Percentiles rank a stretch among this genome's conserved stretches.
These are phyloP conservation scores for Elymnias hypermnestra DNA, from an alignment of 1,140 invertebrate genomes.

Conservation along the genomic window DNA sequence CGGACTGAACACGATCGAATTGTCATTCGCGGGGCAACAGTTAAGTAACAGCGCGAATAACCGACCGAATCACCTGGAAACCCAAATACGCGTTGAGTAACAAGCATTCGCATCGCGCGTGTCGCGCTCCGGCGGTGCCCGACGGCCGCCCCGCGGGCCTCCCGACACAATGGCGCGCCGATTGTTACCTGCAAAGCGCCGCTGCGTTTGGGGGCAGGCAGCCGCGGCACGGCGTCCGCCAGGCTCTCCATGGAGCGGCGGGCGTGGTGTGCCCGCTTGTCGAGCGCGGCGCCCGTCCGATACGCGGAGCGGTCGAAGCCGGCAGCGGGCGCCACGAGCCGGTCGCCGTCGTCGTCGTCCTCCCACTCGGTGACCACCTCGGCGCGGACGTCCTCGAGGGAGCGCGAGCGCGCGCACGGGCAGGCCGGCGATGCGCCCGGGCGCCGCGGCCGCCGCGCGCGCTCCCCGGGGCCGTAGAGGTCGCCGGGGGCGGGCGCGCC, in stretches of 20 bases:
- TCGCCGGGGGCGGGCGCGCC: conserved; percentile 73
- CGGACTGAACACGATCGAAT: conserved; percentile 30
- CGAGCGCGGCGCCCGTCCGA: conserved; percentile 44
- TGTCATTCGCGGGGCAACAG: conserved; percentile 47
- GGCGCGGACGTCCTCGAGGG: conserved; percentile 82
- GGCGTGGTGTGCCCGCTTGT: conserved; percentile 64
- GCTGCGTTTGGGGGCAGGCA: conserved; percentile 59
- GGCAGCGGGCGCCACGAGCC: conserved; percentile 70
- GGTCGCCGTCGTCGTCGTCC: conserved; percentile 77
- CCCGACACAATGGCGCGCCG: too few relatives aligned
- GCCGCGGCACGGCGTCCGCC: conserved; percentile 69
- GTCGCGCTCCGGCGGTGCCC: conserved; percentile 65
- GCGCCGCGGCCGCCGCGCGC: conserved; percentile 63
- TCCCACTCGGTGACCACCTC: conserved; percentile 81
- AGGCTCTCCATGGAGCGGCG: conserved; percentile 84
- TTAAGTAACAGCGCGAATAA: conserved; percentile 27
- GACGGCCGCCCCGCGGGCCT: too few relatives aligned
- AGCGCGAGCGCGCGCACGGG: conserved; percentile 80
- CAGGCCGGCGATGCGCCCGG: conserved; percentile 68
- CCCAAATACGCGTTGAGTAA: conserved; percentile 19
- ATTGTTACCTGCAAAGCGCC: conserved; percentile 69
- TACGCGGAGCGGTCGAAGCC: conserved; percentile 59
- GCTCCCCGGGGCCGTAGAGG: conserved; percentile 56
- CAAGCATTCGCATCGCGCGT: too few relatives aligned
- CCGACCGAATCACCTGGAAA: conserved; percentile 28